Base-by-base conservation (phyloP, 2,797 vertebrate genomes). In the Neostethus bicornis region DNA sequence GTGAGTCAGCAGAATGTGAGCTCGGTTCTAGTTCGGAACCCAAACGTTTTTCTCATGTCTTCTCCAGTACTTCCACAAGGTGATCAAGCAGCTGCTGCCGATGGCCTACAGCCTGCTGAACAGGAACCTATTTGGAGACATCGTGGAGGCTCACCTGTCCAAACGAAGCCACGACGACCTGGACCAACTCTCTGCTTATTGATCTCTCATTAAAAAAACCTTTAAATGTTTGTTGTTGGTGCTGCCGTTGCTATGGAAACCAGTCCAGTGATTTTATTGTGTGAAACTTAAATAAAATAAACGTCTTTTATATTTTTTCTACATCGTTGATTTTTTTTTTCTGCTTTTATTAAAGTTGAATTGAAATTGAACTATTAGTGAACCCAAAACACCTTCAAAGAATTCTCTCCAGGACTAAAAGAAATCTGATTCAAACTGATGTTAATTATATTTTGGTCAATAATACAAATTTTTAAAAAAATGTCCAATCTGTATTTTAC, bases 101-200 rank as follows among this genome's bases (percentile, higher is more conserved):
- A 89, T 99, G 89, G 96, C 96, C 0, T 99, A 98, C 89, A 94
- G 53, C 31, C 89, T 99, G 54, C 83, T 99, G 73, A 93, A 95
- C 82, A 91, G 95, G 77, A 90, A 77, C 65, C 84, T 96, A 57
- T 98, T 98, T 61, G 95, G 93, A 0, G 93, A 96, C 52, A 96
- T 98, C 79, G 84, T 97, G 61, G 90, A 95, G 83, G 90, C 89
- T 21, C 97, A 98, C 61, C 79, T 98, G 45, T 86, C 91, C 61
- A 88, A 68, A 53, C 94, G 96, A 57, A 93, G 68, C 64, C 87
- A 85, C 54, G 94, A 94, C 39, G 65, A 89, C 53, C 41, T 94
- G 77, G 93, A 96, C 80, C 94, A 93, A 59, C 91, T 98, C 17
- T 65, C 35, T 4, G 63, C 42, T n/a, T n/a, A n/a, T n/a, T n/a